Conservation (phyloP, 1,140 invertebrate genomes). For the Drosophila gunungcola region DNA sequence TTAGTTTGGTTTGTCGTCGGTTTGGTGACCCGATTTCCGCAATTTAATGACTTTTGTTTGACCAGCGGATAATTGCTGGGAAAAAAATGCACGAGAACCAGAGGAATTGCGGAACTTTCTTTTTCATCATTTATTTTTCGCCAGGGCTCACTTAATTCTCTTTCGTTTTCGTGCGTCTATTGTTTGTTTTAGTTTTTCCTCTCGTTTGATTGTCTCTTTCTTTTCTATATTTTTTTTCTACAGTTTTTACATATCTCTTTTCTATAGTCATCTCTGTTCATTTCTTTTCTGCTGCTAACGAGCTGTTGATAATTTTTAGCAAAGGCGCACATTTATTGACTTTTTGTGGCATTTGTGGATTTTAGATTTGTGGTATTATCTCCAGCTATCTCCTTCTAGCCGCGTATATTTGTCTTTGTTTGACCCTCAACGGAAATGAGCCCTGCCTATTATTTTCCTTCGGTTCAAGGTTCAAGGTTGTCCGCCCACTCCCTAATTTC, state of each 20-base stretch:
- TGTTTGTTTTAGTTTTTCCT: slow-evolving; percentile 52
- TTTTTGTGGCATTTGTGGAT: slow-evolving; percentile 72
- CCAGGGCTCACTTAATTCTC: slow-evolving; percentile 34
- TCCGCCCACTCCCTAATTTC: slow-evolving; percentile 14
- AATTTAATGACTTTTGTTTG: slow-evolving; percentile 81
- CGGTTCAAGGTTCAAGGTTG: slow-evolving; percentile 65
- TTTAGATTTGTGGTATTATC: slow-evolving; percentile 42
- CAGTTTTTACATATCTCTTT: background rate
- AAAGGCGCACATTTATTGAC: slow-evolving; percentile 72
- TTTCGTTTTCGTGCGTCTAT: slow-evolving; percentile 32
- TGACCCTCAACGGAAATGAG: slow-evolving; percentile 69
- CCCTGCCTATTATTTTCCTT: slow-evolving; percentile 35
- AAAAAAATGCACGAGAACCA: slow-evolving; percentile 21
- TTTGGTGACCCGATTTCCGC: slow-evolving; percentile 81
- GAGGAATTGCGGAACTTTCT: slow-evolving; percentile 64
- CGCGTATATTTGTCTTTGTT: slow-evolving; percentile 46
- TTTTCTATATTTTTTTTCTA: slow-evolving; percentile 3
- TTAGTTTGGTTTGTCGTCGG: slow-evolving; percentile 36
- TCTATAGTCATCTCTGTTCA: slow-evolving; percentile 18
- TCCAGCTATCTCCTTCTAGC: background rate
- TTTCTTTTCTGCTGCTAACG: slow-evolving; percentile 54
- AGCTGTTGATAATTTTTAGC: slow-evolving; percentile 75
- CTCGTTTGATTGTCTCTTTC: slow-evolving; percentile 46
- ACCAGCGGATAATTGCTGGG: slow-evolving; percentile 78
- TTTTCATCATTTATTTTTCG: slow-evolving; percentile 33